phyloP scores from a whole-genome alignment of 2,888 invertebrate genomes.

The Anaspis maculata region DNA sequence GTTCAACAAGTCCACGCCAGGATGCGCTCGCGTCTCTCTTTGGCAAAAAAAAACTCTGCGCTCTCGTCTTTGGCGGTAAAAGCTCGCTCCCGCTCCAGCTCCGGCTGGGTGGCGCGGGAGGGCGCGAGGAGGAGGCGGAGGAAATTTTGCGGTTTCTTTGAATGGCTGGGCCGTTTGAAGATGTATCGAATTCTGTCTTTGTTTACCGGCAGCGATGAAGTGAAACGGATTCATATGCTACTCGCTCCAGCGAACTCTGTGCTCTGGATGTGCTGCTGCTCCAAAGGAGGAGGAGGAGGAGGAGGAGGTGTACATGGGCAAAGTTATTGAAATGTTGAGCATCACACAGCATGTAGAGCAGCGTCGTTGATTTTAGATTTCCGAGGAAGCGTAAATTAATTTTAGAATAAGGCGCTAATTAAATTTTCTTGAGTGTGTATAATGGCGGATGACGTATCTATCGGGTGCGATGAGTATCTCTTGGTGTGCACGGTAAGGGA shows the following conservation, averaged over 20 bases:
- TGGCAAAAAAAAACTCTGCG: too few species aligned
- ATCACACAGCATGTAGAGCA: too few species aligned
- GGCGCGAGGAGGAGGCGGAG: too few species aligned
- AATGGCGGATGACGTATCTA: constrained; percentile 15
- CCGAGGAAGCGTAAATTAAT: constrained; percentile 17
- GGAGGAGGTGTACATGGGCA: too few species aligned
- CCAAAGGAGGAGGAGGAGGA: too few species aligned
- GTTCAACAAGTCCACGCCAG: constrained; percentile 30
- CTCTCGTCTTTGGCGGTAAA: too few species aligned
- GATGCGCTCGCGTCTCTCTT: constrained; percentile 29
- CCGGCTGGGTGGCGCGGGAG: too few species aligned
- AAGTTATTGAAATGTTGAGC: constrained; percentile 15
- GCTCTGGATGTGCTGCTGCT: too few species aligned
- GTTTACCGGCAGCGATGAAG: constrained; percentile 21
- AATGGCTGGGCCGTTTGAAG: constrained; percentile 33
- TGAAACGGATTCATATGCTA: constrained; percentile 13
- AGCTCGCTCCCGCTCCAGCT: constrained; percentile 2
- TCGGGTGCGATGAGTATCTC: too few species aligned
- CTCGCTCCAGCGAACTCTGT: constrained; percentile 12
- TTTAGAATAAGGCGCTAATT: constrained; percentile 24
- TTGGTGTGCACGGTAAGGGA: too few species aligned
- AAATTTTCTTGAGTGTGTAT: constrained; percentile 24
- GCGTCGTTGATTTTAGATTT: constrained; percentile 16
- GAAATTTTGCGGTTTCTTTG: constrained; percentile 41
- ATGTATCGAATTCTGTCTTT: constrained; percentile 29